Base-by-base conservation (phyloP, 2,797 vertebrate genomes). In the Crocodylus rhombifer region DNA sequence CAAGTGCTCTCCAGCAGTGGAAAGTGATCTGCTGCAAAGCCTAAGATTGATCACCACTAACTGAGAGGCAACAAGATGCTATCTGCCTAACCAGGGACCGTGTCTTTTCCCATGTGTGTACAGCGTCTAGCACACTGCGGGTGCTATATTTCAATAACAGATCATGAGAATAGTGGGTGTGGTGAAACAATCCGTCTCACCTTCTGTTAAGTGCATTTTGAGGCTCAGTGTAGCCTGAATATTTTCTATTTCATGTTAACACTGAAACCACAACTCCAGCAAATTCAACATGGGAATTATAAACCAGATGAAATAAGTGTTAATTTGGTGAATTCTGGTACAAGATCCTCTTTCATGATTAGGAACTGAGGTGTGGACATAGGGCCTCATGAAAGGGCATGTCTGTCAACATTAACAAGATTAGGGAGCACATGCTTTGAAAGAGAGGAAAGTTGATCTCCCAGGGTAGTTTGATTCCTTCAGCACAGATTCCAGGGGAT, bases 321-420 rank as follows among this genome's bases (percentile, higher is more conserved):
- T 94, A 96, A 94, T 96, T 95, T 97, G 94, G 77, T 89, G 91
- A 93, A 95, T 91, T 96, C 74, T 92, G 91, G 77, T 94, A 93
- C 82, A 84, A 94, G 95, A 87, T 94, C 75, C 28, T 91, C 81
- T 97, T 96, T 95, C 93, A 80, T 90, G 86, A 88, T 93, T 93
- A 93, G 88, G 65, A 91, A 90, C 67, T 86, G 93, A 96, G 84
- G 91, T 91, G 92, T 75, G 90, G 96, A 95, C 90, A 51, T 55
- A 0, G 1, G 77, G 11, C 42, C 79, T 92, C 69, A 89, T 89
- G 84, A 91, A 95, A 93, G 36, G 81, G 55, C 82, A 58, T 0
- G 1, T 97, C 95, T 96, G 90, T 97, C 96, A 95, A 76, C 80
- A 77, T 96, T 93, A 93, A 95, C 94, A 97, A 91, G 94, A 94